Base-by-base conservation (phyloP, 2,888 invertebrate species). In the Sesamia inferens region DNA sequence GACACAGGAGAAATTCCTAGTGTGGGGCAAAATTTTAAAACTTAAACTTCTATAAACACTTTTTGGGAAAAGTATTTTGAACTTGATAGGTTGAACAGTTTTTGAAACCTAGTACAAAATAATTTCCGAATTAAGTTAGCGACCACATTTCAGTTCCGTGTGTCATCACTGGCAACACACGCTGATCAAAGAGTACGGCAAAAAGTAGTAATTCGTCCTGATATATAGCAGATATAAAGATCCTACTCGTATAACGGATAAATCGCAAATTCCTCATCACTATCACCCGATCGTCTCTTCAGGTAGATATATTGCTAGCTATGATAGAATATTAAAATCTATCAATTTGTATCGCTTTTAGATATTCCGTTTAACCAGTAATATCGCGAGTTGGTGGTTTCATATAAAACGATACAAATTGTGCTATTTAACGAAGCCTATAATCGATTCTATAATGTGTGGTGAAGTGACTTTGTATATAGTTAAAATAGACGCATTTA, bases 381-480 rank as follows among this genome's bases (percentile, higher is more conserved):
- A 71, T 68, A 66, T 59, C 24, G 59, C 65, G 39, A 57, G 54
- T 74, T 82, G 74, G 79, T 48, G 75, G 79, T 82, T 74, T 66
- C 39, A 47, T 69, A 74, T 74, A 75, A 75, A 81, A 31, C 71
- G 65, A 57, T 66, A 82, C 68, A 75, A 82, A 82, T 79, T 71
- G 55, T 81, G 58, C 74, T 55, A 68, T 55, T 66, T 65, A 81
- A 78, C 78, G 66, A 82, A 57, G 75, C 66, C 42, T 78, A 71
- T 78, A 82, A 81, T 75, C 62, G 71, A 75, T 82, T 82, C 47
- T 51, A 71, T 61, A 63, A 74, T 74, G 55, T 74, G 82, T 71
- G 39, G 70, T 74, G 58, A 70, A 68, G 68, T 68, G 68, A 78
- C 81, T 69, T 81, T 68, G 62, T 39, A 62, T 22, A 39, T 5